Percentiles rank a stretch among this genome's conserved stretches.
phyloP scores from a whole-genome alignment of 35 echinoderm and acorn worm genomes.

The Holothuria glaberrima region DNA sequence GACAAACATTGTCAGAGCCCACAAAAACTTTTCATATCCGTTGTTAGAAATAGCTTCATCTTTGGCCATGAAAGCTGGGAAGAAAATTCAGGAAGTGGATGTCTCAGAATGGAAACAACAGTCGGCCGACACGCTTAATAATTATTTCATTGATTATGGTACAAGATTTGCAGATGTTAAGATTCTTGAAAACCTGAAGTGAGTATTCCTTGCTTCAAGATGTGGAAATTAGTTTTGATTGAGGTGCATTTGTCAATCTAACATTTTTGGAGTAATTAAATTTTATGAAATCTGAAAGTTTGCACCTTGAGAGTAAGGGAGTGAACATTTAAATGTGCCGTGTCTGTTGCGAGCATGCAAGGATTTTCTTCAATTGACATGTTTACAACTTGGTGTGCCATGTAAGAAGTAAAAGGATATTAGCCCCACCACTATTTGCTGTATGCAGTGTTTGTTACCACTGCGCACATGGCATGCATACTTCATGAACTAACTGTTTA shows the following conservation, averaged over 20 bases:
- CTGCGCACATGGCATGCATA: too few species aligned
- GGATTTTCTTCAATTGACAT: background rate
- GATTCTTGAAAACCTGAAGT: constrained; percentile 43
- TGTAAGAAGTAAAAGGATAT: too few species aligned
- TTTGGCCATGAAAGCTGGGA: constrained; percentile 34
- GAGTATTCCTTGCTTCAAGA: constrained; percentile 10
- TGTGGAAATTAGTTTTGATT: background rate
- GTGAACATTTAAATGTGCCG: too few species aligned
- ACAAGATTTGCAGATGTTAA: constrained; percentile 14
- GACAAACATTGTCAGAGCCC: constrained; percentile 57
- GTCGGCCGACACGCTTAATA: constrained; percentile 29
- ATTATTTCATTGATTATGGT: constrained; percentile 11
- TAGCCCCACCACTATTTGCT: too few species aligned
- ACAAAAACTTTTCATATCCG: constrained; percentile 61
- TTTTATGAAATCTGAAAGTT: background rate
- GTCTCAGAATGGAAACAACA: constrained; percentile 51
- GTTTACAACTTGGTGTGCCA: too few species aligned
- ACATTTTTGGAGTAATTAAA: background rate
- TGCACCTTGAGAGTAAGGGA: too few species aligned
- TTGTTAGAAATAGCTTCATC: background rate
- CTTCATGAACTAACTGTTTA: too few species aligned
- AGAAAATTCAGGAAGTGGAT: constrained; percentile 64
- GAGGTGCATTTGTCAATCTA: background rate
- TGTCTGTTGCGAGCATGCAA: background rate
- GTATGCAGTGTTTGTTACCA: too few species aligned